These are phyloP conservation scores for Rhinoraja longicauda DNA, from an alignment of 2,797 vertebrate genomes.

Conservation along the genomic window DNA sequence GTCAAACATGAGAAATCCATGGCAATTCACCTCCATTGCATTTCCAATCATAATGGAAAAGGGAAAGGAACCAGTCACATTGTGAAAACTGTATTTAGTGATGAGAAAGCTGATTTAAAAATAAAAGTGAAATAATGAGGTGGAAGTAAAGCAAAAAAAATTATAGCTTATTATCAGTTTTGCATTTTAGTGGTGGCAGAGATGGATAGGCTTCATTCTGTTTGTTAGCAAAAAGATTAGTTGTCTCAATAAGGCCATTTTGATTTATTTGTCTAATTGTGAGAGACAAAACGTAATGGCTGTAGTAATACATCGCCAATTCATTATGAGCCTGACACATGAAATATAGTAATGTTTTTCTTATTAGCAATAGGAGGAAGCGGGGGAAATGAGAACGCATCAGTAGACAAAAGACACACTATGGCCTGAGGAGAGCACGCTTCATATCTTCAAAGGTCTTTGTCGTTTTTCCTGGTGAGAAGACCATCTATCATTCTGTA, in stretches of 20 bases:
- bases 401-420: neutral
- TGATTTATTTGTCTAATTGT: neutral
- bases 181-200: neutral
- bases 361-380: neutral
- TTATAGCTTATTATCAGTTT: neutral
- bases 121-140: neutral
- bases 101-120: neutral
- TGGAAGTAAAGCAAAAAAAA: neutral
- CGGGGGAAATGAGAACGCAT: neutral
- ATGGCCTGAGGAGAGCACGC: neutral
- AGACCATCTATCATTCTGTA: neutral
- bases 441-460: neutral
- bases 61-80: no score
- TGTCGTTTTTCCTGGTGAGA: neutral
- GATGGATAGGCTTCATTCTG: neutral
- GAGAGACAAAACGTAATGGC: neutral
- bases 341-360: neutral
- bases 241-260: neutral
- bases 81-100: neutral
- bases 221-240: neutral
- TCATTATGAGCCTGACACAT: neutral
- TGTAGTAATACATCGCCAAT: neutral
- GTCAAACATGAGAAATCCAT: neutral
- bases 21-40: neutral
- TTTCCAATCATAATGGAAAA: neutral